phyloP scores from a whole-genome alignment of 2,888 invertebrate genomes.

The Schrankia costaestrigalis region DNA sequence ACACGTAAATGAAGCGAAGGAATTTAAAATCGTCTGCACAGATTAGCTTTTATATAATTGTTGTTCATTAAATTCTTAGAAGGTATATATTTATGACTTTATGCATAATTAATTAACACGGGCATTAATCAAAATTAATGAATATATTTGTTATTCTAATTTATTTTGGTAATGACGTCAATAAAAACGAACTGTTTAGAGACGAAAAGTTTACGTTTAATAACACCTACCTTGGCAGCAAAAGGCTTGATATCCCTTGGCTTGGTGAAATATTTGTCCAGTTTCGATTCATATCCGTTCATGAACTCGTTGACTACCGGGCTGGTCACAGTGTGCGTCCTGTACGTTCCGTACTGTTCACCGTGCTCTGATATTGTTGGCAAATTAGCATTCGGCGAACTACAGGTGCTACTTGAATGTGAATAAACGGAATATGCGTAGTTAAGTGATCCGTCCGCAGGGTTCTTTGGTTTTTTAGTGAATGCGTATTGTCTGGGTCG shows the following conservation, averaged over 20 bases:
- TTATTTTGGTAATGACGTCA: too few relatives aligned
- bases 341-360: constrained; percentile 65
- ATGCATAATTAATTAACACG: too few relatives aligned
- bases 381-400: constrained; percentile 68
- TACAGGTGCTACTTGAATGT: constrained; percentile 68
- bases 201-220: too few relatives aligned
- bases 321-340: constrained; percentile 45
- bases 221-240: constrained; percentile 61
- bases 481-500: constrained; percentile 61
- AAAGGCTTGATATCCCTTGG: constrained; percentile 62
- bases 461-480: constrained; percentile 69
- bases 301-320: constrained; percentile 43
- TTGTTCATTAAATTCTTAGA: constrained; percentile 8
- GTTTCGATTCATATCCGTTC: constrained; percentile 58
- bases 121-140: too few relatives aligned
- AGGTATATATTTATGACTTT: too few relatives aligned
- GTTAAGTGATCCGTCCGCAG: constrained; percentile 67
- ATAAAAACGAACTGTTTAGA: too few relatives aligned
- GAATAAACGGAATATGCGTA: constrained; percentile 72
- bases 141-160: too few relatives aligned
- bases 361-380: constrained; percentile 72
- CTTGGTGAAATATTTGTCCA: constrained; percentile 69
- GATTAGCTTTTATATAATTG: constrained; percentile 22
- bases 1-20: constrained; percentile 18
- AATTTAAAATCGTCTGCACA: constrained; percentile 29